Evolutionary conservation across 2,888 invertebrate species (phyloP).

Genomic region (Alcis repandata): DNA sequence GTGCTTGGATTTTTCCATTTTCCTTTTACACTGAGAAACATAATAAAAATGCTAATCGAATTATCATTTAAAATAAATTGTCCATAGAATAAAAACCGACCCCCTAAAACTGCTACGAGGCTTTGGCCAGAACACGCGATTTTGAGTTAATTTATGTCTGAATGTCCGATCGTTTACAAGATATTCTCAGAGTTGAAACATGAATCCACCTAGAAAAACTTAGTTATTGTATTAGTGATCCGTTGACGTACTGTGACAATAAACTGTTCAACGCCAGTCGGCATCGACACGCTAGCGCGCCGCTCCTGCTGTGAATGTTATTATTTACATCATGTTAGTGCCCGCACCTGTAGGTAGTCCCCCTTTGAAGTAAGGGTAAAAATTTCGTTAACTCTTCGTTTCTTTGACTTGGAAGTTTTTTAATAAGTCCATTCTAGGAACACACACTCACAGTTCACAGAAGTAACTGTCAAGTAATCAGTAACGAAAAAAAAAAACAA

Average conservation of each 20-base stretch:
- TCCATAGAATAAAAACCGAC: too few relatives aligned
- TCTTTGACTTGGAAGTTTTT: background rate
- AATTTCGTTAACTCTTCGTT: too few relatives aligned
- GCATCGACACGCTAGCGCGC: slow-evolving; percentile 67
- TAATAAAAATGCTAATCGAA: too few relatives aligned
- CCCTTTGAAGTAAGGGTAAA: background rate
- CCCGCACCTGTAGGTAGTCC: slow-evolving; percentile 20
- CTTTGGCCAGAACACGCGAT: too few relatives aligned
- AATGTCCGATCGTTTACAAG: too few relatives aligned
- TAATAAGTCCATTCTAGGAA: background rate
- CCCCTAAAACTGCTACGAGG: too few relatives aligned
- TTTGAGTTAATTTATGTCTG: too few relatives aligned
- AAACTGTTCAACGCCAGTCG: slow-evolving; percentile 77
- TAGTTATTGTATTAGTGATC: slow-evolving; percentile 63
- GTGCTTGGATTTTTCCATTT: too few relatives aligned
- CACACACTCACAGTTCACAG: too few relatives aligned
- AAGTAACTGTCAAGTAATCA: background rate
- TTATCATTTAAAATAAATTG: too few relatives aligned
- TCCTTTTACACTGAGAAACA: too few relatives aligned
- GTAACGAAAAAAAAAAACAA: too few relatives aligned
- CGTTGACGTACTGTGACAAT: slow-evolving; percentile 80
- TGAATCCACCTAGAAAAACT: slow-evolving; percentile 53
- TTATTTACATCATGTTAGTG: slow-evolving; percentile 58
- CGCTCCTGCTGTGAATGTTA: slow-evolving; percentile 76
- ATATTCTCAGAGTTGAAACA: slow-evolving; percentile 20